Conservation (phyloP, 2,797 vertebrate species). For the Ptychadena robeensis region DNA sequence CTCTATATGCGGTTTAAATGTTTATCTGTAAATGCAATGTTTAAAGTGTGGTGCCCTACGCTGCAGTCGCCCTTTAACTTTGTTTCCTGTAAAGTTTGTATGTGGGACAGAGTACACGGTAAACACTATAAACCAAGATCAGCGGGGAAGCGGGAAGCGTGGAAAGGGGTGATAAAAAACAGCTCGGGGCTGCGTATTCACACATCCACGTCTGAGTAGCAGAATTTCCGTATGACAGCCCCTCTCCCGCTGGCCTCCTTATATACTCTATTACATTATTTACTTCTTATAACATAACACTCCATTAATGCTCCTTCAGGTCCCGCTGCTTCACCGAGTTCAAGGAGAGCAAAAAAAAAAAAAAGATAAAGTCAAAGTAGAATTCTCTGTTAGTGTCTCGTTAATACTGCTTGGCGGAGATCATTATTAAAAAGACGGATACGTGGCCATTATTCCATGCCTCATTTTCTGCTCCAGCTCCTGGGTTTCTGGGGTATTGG, state of each 20-base stretch:
- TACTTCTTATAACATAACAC: slow-evolving; percentile 77
- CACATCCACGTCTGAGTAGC: slow-evolving; percentile 72
- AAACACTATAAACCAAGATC: slow-evolving; percentile 71
- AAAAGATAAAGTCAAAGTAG: slow-evolving; percentile 67
- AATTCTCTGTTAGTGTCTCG: slow-evolving; percentile 65
- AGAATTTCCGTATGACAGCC: slow-evolving; percentile 73
- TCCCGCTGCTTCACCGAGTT: slow-evolving; percentile 72
- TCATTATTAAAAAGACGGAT: slow-evolving; percentile 69
- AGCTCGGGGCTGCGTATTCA: slow-evolving; percentile 74
- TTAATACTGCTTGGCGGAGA: slow-evolving; percentile 67
- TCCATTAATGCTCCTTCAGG: slow-evolving; percentile 74
- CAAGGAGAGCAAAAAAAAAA: slow-evolving; percentile 61
- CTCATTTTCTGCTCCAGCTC: slow-evolving; percentile 66
- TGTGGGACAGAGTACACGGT: slow-evolving; percentile 58
- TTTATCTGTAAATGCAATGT: not conserved
- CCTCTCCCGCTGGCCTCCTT: slow-evolving; percentile 75
- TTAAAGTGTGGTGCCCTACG: not conserved
- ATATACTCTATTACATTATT: slow-evolving; percentile 77
- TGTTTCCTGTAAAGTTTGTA: slow-evolving; percentile 8
- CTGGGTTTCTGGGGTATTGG: slow-evolving; percentile 61
- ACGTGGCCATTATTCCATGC: slow-evolving; percentile 66
- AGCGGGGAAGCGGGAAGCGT: slow-evolving; percentile 70
- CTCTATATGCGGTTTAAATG: not conserved
- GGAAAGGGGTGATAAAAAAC: slow-evolving; percentile 69
- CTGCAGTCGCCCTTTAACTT: not conserved